These are phyloP conservation scores for Phorcus lineatus DNA, from an alignment of 2,888 invertebrate genomes.

Conservation along the genomic window DNA sequence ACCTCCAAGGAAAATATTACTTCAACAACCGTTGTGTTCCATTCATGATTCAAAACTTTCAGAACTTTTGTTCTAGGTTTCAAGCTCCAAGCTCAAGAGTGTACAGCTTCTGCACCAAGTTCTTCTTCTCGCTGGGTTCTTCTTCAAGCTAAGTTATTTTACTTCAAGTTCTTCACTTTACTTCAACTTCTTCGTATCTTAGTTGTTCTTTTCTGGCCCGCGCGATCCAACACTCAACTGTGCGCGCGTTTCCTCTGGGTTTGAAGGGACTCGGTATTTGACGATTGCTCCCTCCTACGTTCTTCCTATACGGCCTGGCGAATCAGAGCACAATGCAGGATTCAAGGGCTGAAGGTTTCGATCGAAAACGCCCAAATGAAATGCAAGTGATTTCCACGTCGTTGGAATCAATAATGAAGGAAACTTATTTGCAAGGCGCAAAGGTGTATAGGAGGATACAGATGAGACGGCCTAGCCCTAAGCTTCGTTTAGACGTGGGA, in stretches of 20 bases:
- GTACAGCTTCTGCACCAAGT: too few relatives aligned
- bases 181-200: not conserved
- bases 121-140: too few relatives aligned
- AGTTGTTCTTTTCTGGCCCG: not conserved
- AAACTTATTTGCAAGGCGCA: not conserved
- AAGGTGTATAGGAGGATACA: not conserved
- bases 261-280: not conserved
- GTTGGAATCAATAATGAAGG: not conserved
- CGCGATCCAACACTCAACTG: not conserved
- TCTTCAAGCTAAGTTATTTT: too few relatives aligned
- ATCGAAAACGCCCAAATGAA: slow-evolving; percentile 12
- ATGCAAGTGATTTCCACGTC: slow-evolving; percentile 7
- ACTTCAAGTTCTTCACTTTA: too few relatives aligned
- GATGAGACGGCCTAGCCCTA: not conserved
- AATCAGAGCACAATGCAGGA: not conserved
- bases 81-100: too few relatives aligned
- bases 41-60: too few relatives aligned
- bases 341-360: not conserved
- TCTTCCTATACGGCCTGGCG: not conserved
- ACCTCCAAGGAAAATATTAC: too few relatives aligned
- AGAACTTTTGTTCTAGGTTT: too few relatives aligned
- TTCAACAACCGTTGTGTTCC: too few relatives aligned
- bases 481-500: too few relatives aligned
- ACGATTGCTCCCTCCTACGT: not conserved
- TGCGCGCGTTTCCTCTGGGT: not conserved